Base-by-base conservation (phyloP, 1,140 invertebrate genomes). In the Drosophila mauritiana region DNA sequence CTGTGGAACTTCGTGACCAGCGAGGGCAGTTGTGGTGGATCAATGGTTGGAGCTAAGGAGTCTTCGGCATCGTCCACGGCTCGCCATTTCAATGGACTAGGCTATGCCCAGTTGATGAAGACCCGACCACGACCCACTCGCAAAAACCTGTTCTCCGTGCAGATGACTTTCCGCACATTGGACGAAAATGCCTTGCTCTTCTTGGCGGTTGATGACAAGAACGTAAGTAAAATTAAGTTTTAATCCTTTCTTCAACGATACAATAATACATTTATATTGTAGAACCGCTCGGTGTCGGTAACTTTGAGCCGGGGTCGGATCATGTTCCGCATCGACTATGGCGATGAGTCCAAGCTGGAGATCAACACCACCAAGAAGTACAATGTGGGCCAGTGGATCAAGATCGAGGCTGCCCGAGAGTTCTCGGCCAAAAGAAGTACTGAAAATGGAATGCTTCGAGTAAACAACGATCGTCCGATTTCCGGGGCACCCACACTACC, bases 141-240 rank as follows among this genome's bases (percentile, higher is more conserved):
- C 76, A 94, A 95, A 82, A 94, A 95, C 77, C 93, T 95, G 12
- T 97, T 97, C 91, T 95, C 95, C 40, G 94, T 98, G 1, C 95
- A 95, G 13, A 94, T 99, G 46, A 95, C 94, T 68, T 98, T 99
- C 91, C 94, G 95, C 65, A 98, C 97, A 0, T 96, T 96, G 76
- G 97, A 98, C 92, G 96, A 98, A 90, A 95, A 98, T 93, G 96
- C 97, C 2, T 91, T 98, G 6, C 93, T 99, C 0, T 98, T 98
- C 90, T 93, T 98, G 40, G 96, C 97, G 25, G 94, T 96, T 12
- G 97, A 97, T 92, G 94, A 94, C 61, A 93, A 93, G 13, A 95
- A 95, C 73, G 95, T 95, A 84, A 93, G 92, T 86, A 12, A 40
- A 48, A 0, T 5, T 4, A 15, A 5, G 7, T 0, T 31, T 43